Evolutionary conservation across 1,140 invertebrate genomes (phyloP).

Genomic region (Proctacanthus coquilletti): DNA sequence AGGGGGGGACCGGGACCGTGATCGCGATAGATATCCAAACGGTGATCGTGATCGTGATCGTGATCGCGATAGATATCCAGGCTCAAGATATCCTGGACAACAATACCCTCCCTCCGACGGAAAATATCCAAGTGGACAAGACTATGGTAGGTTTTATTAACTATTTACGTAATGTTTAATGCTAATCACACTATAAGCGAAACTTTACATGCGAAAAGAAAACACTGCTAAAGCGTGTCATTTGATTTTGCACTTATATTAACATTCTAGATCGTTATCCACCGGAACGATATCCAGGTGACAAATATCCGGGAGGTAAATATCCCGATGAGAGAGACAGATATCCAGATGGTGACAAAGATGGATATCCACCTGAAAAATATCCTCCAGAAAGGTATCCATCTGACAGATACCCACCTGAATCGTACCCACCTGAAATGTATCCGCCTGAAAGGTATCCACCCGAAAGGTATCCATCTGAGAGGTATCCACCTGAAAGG

Average conservation of each 20-base stretch:
- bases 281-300: conserved; percentile 23
- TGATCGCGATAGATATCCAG: conserved; percentile 22
- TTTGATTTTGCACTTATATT: too few relatives aligned
- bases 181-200: too few relatives aligned
- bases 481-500: conserved; percentile 28
- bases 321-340: conserved; percentile 17
- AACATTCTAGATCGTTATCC: conserved; percentile 9
- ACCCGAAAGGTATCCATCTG: conserved; percentile 23
- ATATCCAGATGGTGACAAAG: conserved; percentile 22
- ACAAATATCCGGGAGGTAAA: conserved; percentile 27
- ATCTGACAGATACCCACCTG: conserved; percentile 8
- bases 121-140: too few relatives aligned
- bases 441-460: conserved; percentile 5
- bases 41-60: conserved; percentile 7
- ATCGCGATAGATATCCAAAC: conserved; percentile 8
- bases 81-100: conserved; percentile 16
- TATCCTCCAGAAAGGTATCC: conserved; percentile 13
- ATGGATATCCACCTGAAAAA: conserved; percentile 19
- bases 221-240: too few relatives aligned
- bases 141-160: too few relatives aligned
- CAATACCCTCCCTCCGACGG: not conserved
- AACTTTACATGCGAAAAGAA: too few relatives aligned
- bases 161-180: too few relatives aligned
- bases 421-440: not conserved
- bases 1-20: too few relatives aligned